Evolutionary conservation across 2,888 invertebrate genomes (phyloP), one percentile per base, ranked within the genome.

Genomic region (Sarcophaga carnaria): DNA sequence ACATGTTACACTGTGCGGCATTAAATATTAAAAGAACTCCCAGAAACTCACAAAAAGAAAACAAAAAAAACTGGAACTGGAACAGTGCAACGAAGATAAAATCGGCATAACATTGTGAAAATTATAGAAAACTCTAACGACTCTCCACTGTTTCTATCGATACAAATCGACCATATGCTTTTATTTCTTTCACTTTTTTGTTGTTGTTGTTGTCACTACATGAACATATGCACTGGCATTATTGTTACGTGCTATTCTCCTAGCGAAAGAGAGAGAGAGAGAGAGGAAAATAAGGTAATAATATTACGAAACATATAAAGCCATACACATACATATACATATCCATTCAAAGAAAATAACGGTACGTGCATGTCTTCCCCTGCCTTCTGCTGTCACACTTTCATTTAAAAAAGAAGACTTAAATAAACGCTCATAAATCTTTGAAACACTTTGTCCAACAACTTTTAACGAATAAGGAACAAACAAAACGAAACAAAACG

Each of bases 391-490:
- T 17, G 14, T 54, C 0, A 12, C 54, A 54, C 12, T 17, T 54
- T 54, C 54, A 54, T 54, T 54, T 54, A 12, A 54, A 79, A 79
- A 71, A 71, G 63, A 64, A 79, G 47, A 54, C 54, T 54, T 54
- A 54, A 54, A 54, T 54, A 67, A 62, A 77, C 80, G 81, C 80
- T 85, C 85, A 83, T 87, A 85, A 85, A 83, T 87, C 85, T 88
- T 83, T 37, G 67, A 75, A 84, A 85, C 86, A 87, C 86, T 86
- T 83, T 74, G 59, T 74, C 37, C 66, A 79, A 80, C 72, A 67
- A 67, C 37, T 54, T 54, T 54, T 54, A 54, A 67, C 27, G 3
- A 47, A 69, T n/a, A 22, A 20, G 20, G 45, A 71, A 59, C 63
- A 4, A 54, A 14, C 17, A 14, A 54, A 54, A 14, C 3, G 4